Evolutionary conservation across 35 echinoderm and acorn worm species (phyloP).

Genomic region (Strongylocentrotus purpuratus): DNA sequence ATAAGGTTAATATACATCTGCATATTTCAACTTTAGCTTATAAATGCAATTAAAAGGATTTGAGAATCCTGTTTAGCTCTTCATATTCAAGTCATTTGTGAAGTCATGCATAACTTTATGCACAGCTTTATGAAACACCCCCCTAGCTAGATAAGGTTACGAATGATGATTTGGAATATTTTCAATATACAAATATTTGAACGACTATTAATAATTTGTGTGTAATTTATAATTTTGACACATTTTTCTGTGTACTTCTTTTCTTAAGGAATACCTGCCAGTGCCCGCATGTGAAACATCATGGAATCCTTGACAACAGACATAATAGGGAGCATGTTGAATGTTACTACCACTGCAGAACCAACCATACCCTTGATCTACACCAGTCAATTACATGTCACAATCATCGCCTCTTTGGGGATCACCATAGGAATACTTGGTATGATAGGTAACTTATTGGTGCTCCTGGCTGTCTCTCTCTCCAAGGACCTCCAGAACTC

Average conservation of each 20-base stretch:
- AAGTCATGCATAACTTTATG: no score
- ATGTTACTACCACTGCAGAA: not conserved
- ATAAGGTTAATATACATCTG: no score
- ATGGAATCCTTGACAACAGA: not conserved
- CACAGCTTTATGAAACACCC: no score
- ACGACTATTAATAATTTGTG: no score
- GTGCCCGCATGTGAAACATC: not conserved
- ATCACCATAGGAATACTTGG: conserved; percentile 37
- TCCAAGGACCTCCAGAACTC: conserved; percentile 58
- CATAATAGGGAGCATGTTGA: not conserved
- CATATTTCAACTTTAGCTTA: no score
- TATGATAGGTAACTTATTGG: conserved; percentile 50
- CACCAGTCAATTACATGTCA: not conserved
- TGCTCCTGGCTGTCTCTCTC: conserved; percentile 48
- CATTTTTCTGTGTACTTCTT: not conserved
- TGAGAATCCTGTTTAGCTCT: no score
- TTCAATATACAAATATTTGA: not conserved
- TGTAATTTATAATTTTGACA: no score
- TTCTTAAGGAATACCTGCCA: not conserved
- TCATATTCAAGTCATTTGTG: no score
- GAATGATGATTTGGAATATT: not conserved
- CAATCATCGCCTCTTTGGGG: not conserved
- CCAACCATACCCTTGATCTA: not conserved
- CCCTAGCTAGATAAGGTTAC: no score
- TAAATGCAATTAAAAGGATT: no score